phyloP scores from a whole-genome alignment of 2,888 invertebrate genomes.

The Smittia aterrima region DNA sequence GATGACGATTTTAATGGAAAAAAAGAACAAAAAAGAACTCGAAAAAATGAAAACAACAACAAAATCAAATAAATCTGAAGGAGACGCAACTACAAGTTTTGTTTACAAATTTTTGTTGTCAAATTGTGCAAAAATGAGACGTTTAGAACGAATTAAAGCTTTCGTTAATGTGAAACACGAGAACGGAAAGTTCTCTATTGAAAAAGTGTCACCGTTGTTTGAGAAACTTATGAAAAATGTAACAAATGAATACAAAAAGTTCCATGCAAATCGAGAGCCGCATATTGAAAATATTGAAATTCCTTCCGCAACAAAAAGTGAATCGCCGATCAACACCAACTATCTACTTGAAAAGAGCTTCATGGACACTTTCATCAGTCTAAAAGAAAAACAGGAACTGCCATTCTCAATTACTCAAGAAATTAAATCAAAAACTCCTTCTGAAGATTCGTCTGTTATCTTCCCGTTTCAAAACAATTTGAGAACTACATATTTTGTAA shows the following conservation, averaged over 20 bases:
- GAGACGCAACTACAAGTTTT: no score
- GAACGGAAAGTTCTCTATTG: neutral
- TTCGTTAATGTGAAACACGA: slow-evolving; percentile 17
- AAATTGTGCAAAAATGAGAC: neutral
- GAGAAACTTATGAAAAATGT: slow-evolving; percentile 13
- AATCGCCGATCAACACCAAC: neutral
- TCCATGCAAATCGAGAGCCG: slow-evolving; percentile 3
- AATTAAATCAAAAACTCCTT: neutral
- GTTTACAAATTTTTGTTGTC: no score
- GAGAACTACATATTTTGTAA: slow-evolving; percentile 30
- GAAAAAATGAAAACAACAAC: no score
- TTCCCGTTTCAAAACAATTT: slow-evolving; percentile 15
- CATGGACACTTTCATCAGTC: neutral
- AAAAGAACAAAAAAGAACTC: no score
- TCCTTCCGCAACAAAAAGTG: neutral
- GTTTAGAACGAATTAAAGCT: neutral
- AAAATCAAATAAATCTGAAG: no score
- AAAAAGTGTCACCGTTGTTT: slow-evolving; percentile 10
- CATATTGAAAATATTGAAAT: neutral
- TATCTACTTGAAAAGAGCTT: neutral
- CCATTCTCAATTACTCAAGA: slow-evolving; percentile 36
- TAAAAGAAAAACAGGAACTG: slow-evolving; percentile 21
- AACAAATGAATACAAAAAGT: slow-evolving; percentile 28
- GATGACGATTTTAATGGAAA: no score
- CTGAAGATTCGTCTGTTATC: neutral